phyloP scores from a whole-genome alignment of 2,113 vertebrate genomes.

The Microtus montanus region DNA sequence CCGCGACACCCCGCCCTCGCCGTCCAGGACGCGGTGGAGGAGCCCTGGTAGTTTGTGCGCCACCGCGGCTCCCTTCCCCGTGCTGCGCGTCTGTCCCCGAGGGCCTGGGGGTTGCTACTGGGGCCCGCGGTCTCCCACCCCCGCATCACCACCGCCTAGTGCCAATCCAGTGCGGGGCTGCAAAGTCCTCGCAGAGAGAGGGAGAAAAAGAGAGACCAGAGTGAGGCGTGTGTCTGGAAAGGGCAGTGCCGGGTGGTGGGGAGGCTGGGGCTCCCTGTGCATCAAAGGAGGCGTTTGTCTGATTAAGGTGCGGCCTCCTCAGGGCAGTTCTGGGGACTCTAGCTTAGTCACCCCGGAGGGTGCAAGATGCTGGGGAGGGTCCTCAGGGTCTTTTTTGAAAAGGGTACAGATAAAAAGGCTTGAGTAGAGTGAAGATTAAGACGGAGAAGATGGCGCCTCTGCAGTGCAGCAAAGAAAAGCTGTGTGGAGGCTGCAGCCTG shows the following conservation, averaged over 20 bases:
- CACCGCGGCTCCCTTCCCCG: background rate
- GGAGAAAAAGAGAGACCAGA: background rate
- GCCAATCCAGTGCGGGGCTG: background rate
- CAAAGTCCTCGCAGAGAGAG: background rate
- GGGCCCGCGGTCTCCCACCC: background rate
- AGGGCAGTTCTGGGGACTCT: background rate
- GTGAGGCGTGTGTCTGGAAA: constrained; percentile 36
- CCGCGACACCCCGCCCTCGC: constrained; percentile 68
- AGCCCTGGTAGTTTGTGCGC: constrained; percentile 20
- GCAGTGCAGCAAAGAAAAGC: constrained; percentile 91
- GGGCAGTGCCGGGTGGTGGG: constrained; percentile 29
- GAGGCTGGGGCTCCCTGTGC: background rate
- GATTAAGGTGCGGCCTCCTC: constrained; percentile 29
- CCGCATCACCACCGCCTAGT: background rate
- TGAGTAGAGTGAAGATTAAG: constrained; percentile 82
- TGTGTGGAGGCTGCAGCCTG: constrained; percentile 82
- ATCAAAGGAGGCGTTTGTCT: constrained; percentile 44
- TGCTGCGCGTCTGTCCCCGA: background rate
- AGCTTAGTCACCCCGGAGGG: background rate
- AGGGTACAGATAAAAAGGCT: constrained; percentile 79
- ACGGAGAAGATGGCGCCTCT: constrained; percentile 96
- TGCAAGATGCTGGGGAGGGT: constrained; percentile 41
- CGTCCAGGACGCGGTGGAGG: constrained; percentile 55
- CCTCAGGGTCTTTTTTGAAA: constrained; percentile 16
- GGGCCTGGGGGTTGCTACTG: background rate